Evolutionary conservation across 2,888 invertebrate species (phyloP), one percentile per base, ranked within the genome.

Genomic region (Druceiella hillmani): DNA sequence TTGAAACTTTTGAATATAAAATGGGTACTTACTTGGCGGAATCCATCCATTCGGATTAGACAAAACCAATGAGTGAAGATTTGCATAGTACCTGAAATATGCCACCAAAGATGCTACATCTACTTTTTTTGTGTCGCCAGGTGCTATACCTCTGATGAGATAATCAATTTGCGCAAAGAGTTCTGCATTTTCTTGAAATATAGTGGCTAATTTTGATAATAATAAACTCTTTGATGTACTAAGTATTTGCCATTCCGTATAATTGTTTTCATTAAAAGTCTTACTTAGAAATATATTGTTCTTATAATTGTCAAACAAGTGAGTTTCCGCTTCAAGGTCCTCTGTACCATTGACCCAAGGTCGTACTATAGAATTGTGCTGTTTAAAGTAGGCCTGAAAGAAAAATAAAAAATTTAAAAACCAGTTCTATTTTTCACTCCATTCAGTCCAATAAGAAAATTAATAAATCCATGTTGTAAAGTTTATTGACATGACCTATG

Each of bases 21-120:
- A n/a, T n/a, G n/a, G n/a, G n/a, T n/a, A n/a, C n/a, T n/a, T n/a
- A n/a, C n/a, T n/a, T n/a, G n/a, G n/a, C n/a, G n/a, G n/a, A n/a
- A n/a, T n/a, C n/a, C n/a, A n/a, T n/a, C n/a, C n/a, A n/a, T n/a
- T n/a, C n/a, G n/a, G n/a, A n/a, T n/a, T n/a, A n/a, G n/a, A n/a
- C n/a, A n/a, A n/a, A n/a, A n/a, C n/a, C n/a, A n/a, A n/a, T n/a
- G n/a, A n/a, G 28, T 10, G 34, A 27, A 66, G 71, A 40, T 66
- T 64, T 10, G 74, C 65, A 55, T 74, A 67, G 50, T 74, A 71
- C 50, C 64, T 64, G 41, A 75, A 60, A 52, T 66, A 68, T 33
- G 74, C 57, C 13, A 66, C 58, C 26, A 71, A 57, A 22, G 57
- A 54, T 3, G 62, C 59, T 24, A 70, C 45, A 50, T 63, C 61